Evolutionary conservation across 2,113 vertebrate genomes (phyloP), one percentile per base, ranked within the genome.

Genomic region (Morone saxatilis): DNA sequence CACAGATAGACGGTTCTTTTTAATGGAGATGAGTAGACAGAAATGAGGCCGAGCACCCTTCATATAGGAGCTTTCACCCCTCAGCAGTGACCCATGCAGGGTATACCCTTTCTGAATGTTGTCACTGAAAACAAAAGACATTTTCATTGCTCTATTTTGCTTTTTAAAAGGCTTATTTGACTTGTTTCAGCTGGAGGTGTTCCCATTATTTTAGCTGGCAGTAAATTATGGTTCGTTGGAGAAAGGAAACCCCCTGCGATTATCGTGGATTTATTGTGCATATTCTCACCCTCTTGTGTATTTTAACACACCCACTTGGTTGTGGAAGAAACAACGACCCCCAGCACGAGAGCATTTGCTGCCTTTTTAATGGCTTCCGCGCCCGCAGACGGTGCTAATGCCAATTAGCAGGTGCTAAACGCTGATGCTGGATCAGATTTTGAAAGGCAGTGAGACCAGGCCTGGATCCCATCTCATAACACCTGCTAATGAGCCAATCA

Each of bases 401-500:
- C 93, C 92, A 92, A 93, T 96, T 94, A 95, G 89, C 89, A 91
- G 81, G 71, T 85, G 91, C 91, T 94, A 92, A 94, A 94, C 87
- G 71, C 84, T 56, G 78, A 81, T 57, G 62, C 76, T 81, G 88
- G 88, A 91, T 87, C 78, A 78, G 84, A 86, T 88, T 89, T 76
- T 76, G 80, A 78, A 65, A 69, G 40, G 65, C 65, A 71, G 68
- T 0, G 19, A 76, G 84, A 38, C 59, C 59, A n/a, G 78, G 75
- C 62, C 92, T 93, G 94, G 72, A 69, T 87, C 89, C 71, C 70
- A 62, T 95, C 93, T 89, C 38, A 5, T 78, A 87, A 94, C 94
- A 94, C 93, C 93, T 92, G 88, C 91, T 96, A 95, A 96, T 94
- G 91, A 96, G 93, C 88, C 85, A 59, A 86, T 91, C 80, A 50